A percentile compares a stretch with the other conserved stretches of the same genome.
These are phyloP conservation scores for Mixornis gularis DNA, from an alignment of 2,113 vertebrate genomes.

Conservation along the genomic window DNA sequence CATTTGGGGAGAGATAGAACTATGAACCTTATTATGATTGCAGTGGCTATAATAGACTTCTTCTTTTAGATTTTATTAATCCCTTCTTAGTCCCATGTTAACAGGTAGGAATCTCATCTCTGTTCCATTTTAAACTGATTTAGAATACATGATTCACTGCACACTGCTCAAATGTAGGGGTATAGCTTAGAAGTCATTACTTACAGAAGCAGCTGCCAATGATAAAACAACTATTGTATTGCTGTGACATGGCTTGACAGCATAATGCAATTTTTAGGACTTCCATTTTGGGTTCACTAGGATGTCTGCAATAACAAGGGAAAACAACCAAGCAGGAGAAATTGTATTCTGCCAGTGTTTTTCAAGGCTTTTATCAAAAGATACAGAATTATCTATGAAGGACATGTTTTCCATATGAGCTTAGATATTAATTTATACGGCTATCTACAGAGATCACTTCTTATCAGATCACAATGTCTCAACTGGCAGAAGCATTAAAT, in stretches of 20 bases:
- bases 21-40: neutral
- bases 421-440: neutral
- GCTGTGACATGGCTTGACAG: neutral
- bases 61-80: slow-evolving; percentile 15
- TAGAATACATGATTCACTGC: neutral
- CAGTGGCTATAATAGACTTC: neutral
- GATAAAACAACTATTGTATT: neutral
- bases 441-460: neutral
- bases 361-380: neutral
- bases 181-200: neutral
- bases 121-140: slow-evolving; percentile 14
- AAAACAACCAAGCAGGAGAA: neutral
- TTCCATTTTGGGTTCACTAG: neutral
- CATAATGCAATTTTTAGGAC: neutral
- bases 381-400: neutral
- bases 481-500: neutral
- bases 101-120: neutral
- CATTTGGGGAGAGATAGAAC: neutral
- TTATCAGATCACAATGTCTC: neutral
- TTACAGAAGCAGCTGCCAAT: neutral
- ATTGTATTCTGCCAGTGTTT: neutral
- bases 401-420: neutral
- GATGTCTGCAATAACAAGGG: neutral
- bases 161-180: neutral
- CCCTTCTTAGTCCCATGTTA: neutral